Percentiles rank a stretch among this genome's conserved stretches.
These are phyloP conservation scores for Hydropsyche tenuis DNA, from an alignment of 1,140 invertebrate species.

Conservation along the genomic window DNA sequence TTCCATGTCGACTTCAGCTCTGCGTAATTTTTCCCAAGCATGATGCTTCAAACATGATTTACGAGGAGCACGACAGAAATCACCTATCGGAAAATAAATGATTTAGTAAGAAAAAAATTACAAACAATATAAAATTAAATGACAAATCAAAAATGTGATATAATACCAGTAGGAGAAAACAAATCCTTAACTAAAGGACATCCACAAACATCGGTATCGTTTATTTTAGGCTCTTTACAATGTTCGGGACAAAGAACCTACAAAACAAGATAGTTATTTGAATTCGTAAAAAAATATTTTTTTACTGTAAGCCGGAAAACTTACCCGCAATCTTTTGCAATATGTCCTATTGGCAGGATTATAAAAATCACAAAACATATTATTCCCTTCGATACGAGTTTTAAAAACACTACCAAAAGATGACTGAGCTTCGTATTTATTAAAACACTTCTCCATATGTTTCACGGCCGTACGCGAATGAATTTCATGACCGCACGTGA, in stretches of 20 bases:
- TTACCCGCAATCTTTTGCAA: constrained; percentile 88
- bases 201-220: constrained; percentile 85
- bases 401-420: constrained; percentile 95
- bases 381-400: constrained; percentile 91
- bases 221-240: constrained; percentile 93
- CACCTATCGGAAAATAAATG: constrained; percentile 45
- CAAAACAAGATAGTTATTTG: neutral
- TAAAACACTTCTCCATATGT: constrained; percentile 95
- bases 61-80: constrained; percentile 85
- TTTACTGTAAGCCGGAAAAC: constrained; percentile 15
- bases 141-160: neutral
- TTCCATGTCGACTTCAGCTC: constrained; percentile 86
- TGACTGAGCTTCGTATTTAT: constrained; percentile 96
- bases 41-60: constrained; percentile 92
- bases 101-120: neutral
- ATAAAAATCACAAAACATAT: constrained; percentile 98
- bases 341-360: constrained; percentile 91
- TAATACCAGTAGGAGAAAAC: constrained; percentile 73
- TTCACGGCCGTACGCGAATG: constrained; percentile 86
- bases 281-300: neutral
- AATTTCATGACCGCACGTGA: constrained; percentile 95
- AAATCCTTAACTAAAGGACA: constrained; percentile 87
- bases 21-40: constrained; percentile 93
- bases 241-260: constrained; percentile 95
- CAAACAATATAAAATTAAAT: neutral